Conservation (phyloP, 2,113 vertebrate species). For the Parotia lawesii region DNA sequence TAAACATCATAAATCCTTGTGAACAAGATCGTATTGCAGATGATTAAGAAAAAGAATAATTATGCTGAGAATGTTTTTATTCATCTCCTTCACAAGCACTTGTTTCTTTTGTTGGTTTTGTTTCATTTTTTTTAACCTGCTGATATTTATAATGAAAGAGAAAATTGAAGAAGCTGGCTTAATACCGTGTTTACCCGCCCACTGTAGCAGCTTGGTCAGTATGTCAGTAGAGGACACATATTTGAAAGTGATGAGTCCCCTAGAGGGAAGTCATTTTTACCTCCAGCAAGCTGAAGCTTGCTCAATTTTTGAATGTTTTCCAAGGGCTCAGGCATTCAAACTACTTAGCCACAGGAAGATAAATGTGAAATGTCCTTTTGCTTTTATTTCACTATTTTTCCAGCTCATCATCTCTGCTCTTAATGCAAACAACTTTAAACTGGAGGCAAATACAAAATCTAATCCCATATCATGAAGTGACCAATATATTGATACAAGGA, state of each 20-base stretch:
- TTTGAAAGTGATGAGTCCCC: background rate
- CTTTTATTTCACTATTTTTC: constrained; percentile 11
- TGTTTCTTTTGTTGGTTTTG: background rate
- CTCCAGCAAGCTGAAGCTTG: background rate
- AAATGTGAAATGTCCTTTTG: constrained; percentile 48
- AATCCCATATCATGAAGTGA: background rate
- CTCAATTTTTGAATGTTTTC: background rate
- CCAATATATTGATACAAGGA: background rate
- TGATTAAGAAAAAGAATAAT: background rate
- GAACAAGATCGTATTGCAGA: background rate
- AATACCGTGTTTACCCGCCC: background rate
- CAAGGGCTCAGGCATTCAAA: background rate
- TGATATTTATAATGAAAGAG: background rate
- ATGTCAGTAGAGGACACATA: background rate
- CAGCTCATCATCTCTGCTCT: constrained; percentile 12
- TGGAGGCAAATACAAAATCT: constrained; percentile 3
- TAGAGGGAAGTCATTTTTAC: background rate
- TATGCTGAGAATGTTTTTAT: background rate
- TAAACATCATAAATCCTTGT: background rate
- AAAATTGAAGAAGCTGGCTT: background rate
- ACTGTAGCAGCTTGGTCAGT: background rate
- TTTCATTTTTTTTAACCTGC: background rate
- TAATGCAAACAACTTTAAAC: constrained; percentile 4
- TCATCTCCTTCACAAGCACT: background rate
- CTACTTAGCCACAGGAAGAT: constrained; percentile 44